Base-by-base conservation (phyloP, 2,113 vertebrate species). In the Polyodon spathula region DNA sequence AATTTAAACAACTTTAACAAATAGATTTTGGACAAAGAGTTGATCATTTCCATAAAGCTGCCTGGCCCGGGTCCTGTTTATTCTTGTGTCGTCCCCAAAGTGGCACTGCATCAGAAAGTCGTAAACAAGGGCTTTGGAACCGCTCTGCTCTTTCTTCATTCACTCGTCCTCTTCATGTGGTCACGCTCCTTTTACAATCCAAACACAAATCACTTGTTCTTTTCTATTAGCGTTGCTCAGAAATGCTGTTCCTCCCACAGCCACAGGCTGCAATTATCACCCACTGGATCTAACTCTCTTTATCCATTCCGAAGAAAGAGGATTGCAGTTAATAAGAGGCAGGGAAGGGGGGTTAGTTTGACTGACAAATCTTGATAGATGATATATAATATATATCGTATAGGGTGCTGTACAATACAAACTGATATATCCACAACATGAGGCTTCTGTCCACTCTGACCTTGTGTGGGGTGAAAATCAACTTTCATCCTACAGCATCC, bases 111-210 rank as follows among this genome's bases (percentile, higher is more conserved):
- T 65, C 59, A 56, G 59, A 16, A 12, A 51, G 40, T 63, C 14
- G 61, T 41, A 40, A 10, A 50, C 15, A 40, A 7, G 12, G 42
- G 41, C 53, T 52, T 64, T 56, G 56, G 62, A 59, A 48, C 54
- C 42, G 58, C 68, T 56, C 51, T 37, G 38, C 55, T 41, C 38
- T 53, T 67, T 56, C 62, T 59, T 54, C 27, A 42, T 43, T 37
- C 40, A 5, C 54, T 56, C 62, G 15, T 16, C 59, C 64, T 50
- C 53, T 48, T 69, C 16, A 65, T 71, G 72, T 71, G 39, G 55
- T 65, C 44, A 14, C 63, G 65, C 67, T 62, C 60, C 63, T 63
- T 70, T 71, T 63, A 51, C 41, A 37, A 65, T 74, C 61, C 69
- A 56, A 60, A 66, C 65, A 61, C 57, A 67, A n/a, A 58, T 41